These are phyloP conservation scores for Clivina fossor DNA, from an alignment of 2,888 invertebrate genomes.

Conservation along the genomic window DNA sequence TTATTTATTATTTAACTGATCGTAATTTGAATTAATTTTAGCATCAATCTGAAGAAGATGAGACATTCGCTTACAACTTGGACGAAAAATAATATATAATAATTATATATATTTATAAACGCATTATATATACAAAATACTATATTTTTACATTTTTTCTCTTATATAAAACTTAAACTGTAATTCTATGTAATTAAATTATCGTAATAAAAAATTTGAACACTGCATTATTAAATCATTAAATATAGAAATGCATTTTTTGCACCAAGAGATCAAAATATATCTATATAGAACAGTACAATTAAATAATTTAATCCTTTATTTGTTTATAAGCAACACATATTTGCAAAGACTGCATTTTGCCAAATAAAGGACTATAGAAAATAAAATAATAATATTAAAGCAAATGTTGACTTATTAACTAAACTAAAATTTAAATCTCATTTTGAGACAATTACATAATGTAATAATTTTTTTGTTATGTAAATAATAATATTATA, in stretches of 20 bases:
- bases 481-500: conserved; percentile 28
- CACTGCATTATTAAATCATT: conserved; percentile 23
- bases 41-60: conserved; percentile 18
- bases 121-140: conserved; percentile 23
- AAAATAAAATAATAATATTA: conserved; percentile 18
- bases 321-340: conserved; percentile 9
- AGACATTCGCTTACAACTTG: conserved; percentile 22
- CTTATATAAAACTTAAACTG: too few species aligned
- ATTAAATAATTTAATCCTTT: conserved; percentile 1
- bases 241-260: conserved; percentile 17
- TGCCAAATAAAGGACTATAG: background rate
- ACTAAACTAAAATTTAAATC: conserved; percentile 2
- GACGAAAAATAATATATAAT: conserved; percentile 19
- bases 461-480: conserved; percentile 17
- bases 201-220: conserved; percentile 21
- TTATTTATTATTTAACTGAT: too few species aligned
- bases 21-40: background rate
- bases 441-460: conserved; percentile 19
- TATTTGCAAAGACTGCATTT: too few species aligned
- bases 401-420: conserved; percentile 20
- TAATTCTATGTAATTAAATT: conserved; percentile 12
- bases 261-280: conserved; percentile 32
- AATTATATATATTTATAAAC: conserved; percentile 16
- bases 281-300: conserved; percentile 19
- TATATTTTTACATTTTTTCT: conserved; percentile 30